Evolutionary conservation across 2,113 vertebrate species (phyloP).

Genomic region (Toxotes chatareus): DNA sequence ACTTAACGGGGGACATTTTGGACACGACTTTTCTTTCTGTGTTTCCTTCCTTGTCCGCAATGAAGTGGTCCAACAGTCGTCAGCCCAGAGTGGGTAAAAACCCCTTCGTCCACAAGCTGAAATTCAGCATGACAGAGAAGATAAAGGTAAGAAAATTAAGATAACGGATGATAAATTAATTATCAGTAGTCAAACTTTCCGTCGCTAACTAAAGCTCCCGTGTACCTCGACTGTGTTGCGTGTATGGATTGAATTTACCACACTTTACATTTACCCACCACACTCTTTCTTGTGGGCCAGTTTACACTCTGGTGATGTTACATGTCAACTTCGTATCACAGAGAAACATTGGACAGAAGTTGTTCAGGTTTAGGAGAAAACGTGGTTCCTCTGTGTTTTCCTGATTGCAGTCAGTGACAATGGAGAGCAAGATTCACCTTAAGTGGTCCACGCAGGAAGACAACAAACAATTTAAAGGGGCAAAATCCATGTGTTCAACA

Average conservation of each 20-base stretch:
- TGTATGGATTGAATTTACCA: neutral
- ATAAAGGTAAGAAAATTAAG: conserved; percentile 85
- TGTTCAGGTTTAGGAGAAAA: neutral
- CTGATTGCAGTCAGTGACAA: neutral
- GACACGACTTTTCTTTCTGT: neutral
- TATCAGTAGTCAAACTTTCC: neutral
- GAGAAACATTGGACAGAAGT: neutral
- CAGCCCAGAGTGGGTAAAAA: conserved; percentile 75
- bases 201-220: accelerated
- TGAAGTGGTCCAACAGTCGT: conserved; percentile 83
- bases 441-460: neutral
- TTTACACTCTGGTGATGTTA: neutral
- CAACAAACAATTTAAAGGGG: neutral
- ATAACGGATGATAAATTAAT: too few relatives aligned
- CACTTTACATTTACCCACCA: neutral
- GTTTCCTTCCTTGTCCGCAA: conserved; percentile 38
- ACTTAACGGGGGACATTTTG: neutral
- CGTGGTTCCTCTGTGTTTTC: neutral
- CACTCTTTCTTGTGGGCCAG: too few relatives aligned
- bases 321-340: neutral
- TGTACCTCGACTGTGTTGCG: accelerated
- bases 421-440: neutral
- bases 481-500: neutral
- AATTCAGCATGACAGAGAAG: conserved; percentile 85
- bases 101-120: conserved; percentile 90